These are phyloP conservation scores for Leptobrachium leishanense DNA, from an alignment of 2,113 vertebrate species.

Conservation along the genomic window DNA sequence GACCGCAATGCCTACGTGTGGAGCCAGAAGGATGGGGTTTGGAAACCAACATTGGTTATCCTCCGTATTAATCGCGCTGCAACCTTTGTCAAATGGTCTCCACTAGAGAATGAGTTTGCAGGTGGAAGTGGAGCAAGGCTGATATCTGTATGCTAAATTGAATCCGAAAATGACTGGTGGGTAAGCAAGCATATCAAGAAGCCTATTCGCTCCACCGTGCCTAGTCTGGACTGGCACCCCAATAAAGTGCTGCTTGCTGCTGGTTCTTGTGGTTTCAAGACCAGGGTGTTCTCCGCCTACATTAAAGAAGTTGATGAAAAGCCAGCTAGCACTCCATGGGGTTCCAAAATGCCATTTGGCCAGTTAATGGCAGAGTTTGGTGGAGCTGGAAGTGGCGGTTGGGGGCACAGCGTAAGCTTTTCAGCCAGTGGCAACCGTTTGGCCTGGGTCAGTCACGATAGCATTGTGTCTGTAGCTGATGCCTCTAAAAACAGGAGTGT, in stretches of 20 bases:
- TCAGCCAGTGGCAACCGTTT: constrained; percentile 91
- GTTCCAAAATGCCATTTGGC: constrained; percentile 98
- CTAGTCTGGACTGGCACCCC: constrained; percentile 94
- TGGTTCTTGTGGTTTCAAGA: constrained; percentile 98
- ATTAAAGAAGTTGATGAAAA: no score
- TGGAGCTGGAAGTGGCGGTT: constrained; percentile 78
- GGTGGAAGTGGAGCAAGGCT: constrained; percentile 97
- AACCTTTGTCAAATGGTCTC: constrained; percentile 98
- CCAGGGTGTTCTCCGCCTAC: constrained; percentile 69
- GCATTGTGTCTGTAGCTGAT: constrained; percentile 93
- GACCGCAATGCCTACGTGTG: constrained; percentile 98
- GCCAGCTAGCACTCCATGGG: constrained; percentile 80
- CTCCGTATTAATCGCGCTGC: constrained; percentile 68
- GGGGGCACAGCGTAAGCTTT: constrained; percentile 97
- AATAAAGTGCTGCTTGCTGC: constrained; percentile 95
- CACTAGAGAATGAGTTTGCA: constrained; percentile 96
- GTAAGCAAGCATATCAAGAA: constrained; percentile 99
- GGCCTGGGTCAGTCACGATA: constrained; percentile 98
- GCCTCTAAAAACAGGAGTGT: constrained; percentile 93
- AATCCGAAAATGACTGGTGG: constrained; percentile 99
- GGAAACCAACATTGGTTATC: constrained; percentile 92
- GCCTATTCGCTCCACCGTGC: constrained; percentile 70
- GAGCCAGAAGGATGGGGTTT: constrained; percentile 95
- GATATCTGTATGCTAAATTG: constrained; percentile 98
- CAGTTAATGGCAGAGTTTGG: constrained; percentile 96